Evolutionary conservation across 1,140 invertebrate genomes (phyloP), one percentile per base, ranked within the genome.

Genomic region (Hylyphantes graminicola): DNA sequence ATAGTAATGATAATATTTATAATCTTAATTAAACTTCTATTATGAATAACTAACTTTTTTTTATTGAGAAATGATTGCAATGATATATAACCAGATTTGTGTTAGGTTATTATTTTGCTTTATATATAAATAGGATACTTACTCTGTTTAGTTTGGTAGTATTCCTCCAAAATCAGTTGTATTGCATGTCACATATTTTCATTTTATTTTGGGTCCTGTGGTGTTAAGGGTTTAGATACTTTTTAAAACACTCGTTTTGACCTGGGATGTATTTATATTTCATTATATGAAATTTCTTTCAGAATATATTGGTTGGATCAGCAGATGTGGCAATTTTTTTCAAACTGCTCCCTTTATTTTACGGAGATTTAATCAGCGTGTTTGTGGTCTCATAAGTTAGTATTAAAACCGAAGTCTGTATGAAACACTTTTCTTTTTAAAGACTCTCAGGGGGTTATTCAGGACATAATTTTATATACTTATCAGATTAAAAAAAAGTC

Each of bases 351-450:
- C 35, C 80, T 83, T 81, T 72, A 73, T 81, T 81, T 81, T 63
- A 73, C 51, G 78, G 79, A 70, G 65, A 70, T 70, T 76, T 72
- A 81, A 17, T 57, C 79, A 74, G 21, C 80, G 11, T 83, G 35
- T 35, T 35, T 35, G 80, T 83, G 80, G 70, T 74, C 80, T 65
- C 80, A 83, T 83, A 83, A 83, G 80, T 83, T 83, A 83, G 80
- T 83, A 83, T 83, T 83, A 83, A 83, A 83, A 59, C 15, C 19
- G 80, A 83, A 83, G 80, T 83, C 80, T 83, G 80, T 83, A 83
- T 83, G 53, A 67, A 75, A 12, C 74, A 74, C 68, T 83, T 73
- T 81, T 83, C 80, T 83, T 83, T 83, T 65, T 73, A 81, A 74
- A 35, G 35, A 35, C 35, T 35, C 35, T 35, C 35, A 35, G 35